These are phyloP conservation scores for Taxidea taxus DNA, from an alignment of 2,113 vertebrate genomes.

Conservation along the genomic window DNA sequence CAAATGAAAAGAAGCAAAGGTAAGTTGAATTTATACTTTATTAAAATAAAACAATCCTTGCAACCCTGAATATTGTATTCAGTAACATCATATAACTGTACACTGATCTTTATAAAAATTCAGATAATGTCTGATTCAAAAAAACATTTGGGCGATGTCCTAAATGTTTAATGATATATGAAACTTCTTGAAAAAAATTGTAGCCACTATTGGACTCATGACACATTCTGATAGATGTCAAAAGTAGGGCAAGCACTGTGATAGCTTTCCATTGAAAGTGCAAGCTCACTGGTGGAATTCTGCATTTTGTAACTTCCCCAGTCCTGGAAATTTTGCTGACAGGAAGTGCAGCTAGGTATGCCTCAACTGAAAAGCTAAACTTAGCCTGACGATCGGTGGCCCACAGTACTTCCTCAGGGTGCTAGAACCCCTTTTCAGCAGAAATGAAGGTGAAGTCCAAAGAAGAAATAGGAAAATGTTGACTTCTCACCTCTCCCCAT, in stretches of 20 bases:
- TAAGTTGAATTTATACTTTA: slow-evolving; percentile 40
- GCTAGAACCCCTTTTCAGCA: not conserved
- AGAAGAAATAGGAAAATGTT: not conserved
- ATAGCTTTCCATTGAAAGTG: not conserved
- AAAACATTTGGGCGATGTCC: not conserved
- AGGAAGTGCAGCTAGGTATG: not conserved
- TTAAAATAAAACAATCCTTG: slow-evolving; percentile 51
- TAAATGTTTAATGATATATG: not conserved
- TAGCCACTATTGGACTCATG: not conserved
- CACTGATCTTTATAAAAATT: slow-evolving; percentile 11
- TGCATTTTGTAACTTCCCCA: not conserved
- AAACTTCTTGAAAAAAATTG: slow-evolving; percentile 17
- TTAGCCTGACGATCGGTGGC: not conserved
- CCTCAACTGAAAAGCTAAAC: not conserved
- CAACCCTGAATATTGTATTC: slow-evolving; percentile 15
- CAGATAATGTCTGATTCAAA: slow-evolving; percentile 20
- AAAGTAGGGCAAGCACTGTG: not conserved
- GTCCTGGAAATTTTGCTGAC: not conserved
- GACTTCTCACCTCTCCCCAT: not conserved
- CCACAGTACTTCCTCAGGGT: not conserved
- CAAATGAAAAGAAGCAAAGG: slow-evolving; percentile 5
- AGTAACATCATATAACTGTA: not conserved
- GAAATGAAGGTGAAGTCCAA: not conserved
- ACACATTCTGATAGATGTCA: not conserved
- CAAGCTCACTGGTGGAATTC: not conserved